phyloP scores from a whole-genome alignment of 2,888 invertebrate species.

The Amiota communis region DNA sequence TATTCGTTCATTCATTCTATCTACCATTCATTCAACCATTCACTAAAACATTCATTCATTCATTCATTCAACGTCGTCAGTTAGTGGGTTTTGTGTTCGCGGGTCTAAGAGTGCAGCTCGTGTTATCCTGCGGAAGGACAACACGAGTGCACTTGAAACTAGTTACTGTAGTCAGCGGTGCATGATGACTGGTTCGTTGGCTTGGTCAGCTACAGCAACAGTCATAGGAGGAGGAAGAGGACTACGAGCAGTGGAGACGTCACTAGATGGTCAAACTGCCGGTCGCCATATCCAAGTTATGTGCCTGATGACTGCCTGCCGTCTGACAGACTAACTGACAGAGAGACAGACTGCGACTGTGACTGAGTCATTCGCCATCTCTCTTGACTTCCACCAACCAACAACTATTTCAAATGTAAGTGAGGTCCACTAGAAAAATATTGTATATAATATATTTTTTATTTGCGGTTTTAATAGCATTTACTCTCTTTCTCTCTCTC shows the following conservation, averaged over 20 bases:
- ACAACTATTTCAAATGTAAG: not conserved
- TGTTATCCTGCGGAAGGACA: slow-evolving; percentile 32
- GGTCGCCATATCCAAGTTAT: not conserved
- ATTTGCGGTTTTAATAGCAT: slow-evolving; percentile 49
- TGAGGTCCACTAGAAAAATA: slow-evolving; percentile 13
- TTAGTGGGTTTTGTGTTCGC: not conserved
- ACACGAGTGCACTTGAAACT: slow-evolving; percentile 53
- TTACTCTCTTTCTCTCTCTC: slow-evolving; percentile 44
- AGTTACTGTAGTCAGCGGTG: slow-evolving; percentile 52
- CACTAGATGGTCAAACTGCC: not conserved
- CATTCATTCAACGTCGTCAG: not conserved
- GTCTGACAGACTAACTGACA: not conserved
- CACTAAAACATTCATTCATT: not conserved
- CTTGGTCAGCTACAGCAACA: not conserved
- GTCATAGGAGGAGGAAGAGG: not conserved
- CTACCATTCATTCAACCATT: not conserved
- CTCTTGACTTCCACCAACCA: not conserved
- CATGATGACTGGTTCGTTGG: slow-evolving; percentile 26
- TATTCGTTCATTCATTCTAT: slow-evolving; percentile 2
- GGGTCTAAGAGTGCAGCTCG: not conserved
- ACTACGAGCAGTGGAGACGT: not conserved
- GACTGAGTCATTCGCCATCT: not conserved
- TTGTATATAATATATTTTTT: slow-evolving; percentile 16
- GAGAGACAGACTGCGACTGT: not conserved
- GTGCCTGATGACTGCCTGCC: not conserved